Evolutionary conservation across 2,797 vertebrate species (phyloP).

Genomic region (Spea hammondii): DNA sequence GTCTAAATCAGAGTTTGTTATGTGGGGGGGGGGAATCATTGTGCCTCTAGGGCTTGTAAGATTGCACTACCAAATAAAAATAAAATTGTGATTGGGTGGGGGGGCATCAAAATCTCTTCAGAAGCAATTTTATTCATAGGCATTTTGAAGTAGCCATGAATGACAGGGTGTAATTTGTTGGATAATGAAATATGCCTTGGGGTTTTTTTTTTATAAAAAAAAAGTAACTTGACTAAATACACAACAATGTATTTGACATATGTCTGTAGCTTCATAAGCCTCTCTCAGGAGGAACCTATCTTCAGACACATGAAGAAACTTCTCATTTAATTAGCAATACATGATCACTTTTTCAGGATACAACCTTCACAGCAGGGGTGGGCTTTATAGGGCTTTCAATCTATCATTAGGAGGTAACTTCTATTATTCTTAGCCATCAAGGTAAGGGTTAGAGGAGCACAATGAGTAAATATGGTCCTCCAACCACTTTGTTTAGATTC

Average conservation of each 20-base stretch:
- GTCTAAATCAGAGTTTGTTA: too few relatives aligned
- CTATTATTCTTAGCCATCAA: not conserved
- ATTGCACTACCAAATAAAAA: constrained; percentile 8
- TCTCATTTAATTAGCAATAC: not conserved
- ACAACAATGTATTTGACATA: constrained; percentile 14
- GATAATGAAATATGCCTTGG: constrained; percentile 33
- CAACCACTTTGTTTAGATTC: too few relatives aligned
- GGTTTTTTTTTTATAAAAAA: not conserved
- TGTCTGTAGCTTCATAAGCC: not conserved
- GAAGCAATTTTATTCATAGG: constrained; percentile 9
- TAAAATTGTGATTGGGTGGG: constrained; percentile 1
- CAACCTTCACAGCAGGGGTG: not conserved
- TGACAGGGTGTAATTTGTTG: constrained; percentile 25
- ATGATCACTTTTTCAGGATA: constrained; percentile 7
- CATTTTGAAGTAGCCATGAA: constrained; percentile 18
- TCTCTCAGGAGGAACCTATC: not conserved
- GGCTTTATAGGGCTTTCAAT: not conserved
- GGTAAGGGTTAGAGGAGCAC: too few relatives aligned
- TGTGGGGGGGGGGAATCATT: not conserved
- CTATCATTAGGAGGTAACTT: not conserved
- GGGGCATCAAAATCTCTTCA: not conserved
- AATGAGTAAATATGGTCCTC: too few relatives aligned
- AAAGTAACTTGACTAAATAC: constrained; percentile 13
- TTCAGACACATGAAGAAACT: not conserved
- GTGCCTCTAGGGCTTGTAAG: constrained; percentile 1